Base-by-base conservation (phyloP, 1,140 invertebrate genomes). In the Danaus plexippus region DNA sequence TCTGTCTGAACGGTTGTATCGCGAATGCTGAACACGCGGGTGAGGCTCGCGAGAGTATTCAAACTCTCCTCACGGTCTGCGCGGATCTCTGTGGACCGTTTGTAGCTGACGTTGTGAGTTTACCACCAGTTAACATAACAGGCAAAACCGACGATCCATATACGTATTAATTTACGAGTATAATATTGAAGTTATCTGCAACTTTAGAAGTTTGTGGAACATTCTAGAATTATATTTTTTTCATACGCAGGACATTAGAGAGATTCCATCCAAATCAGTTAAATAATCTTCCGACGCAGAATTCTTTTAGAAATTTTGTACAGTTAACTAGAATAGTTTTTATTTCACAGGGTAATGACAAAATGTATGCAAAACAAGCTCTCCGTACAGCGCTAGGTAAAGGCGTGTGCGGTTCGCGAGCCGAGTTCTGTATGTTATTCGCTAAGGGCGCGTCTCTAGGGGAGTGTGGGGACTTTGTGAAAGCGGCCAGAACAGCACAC, bases 381-480 rank as follows among this genome's bases (percentile, higher is more conserved):
- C 67, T 85, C 5, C 75, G 74, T 7, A 66, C 66, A 11, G 74
- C 79, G 0, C 66, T 86, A 0, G 77, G 79, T 8, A 73, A 70
- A 0, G 53, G 75, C 22, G 43, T 86, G 10, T 73, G 73, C 52
- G 80, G 80, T 2, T 71, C 76, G 0, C 71, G 82, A 1, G 79
- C 70, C 0, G 80, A 84, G 55, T 82, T 85, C 67, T 85, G 82
- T 63, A 67, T 71, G 63, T 68, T 85, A 52, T 85, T 85, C 67
- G 79, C 74, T 1, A 54, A 67, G n/a, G 82, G 80, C 0, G 75
- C 76, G 3, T 71, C 71, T 0, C 44, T 80, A 2, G 69, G 55
- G 9, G 67, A 75, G 10, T 71, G 73, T 56, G 74, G 73, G 0
- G 78, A 65, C 5, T 81, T 84, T 65, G 80, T 86, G 2, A 55